Evolutionary conservation across 2,888 invertebrate genomes (phyloP), one percentile per base, ranked within the genome.

Genomic region (Allolobophora icterica): DNA sequence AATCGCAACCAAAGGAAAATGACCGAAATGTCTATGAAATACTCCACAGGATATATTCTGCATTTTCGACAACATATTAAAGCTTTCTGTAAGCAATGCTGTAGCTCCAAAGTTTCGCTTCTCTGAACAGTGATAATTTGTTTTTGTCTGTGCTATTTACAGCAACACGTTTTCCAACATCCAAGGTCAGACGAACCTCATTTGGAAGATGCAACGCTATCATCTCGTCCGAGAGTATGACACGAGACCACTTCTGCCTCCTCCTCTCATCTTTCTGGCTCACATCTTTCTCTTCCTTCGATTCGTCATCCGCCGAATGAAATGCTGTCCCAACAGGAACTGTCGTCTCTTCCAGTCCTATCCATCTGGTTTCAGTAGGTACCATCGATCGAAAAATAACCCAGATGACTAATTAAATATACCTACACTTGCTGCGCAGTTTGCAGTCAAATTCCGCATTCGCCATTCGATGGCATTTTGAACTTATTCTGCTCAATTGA

Each of bases 121-220:
- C 40, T 40, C 40, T 45, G 45, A 17, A 45, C 45, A 24, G 58
- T 58, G 8, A 30, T 58, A 13, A 58, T 58, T 58, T 58, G 6
- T 30, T 3, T 4, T 33, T 33, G 21, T 84, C 24, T 84, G 84
- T n/a, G 15, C 24, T 21, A 33, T 34, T 92, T 93, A 91, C 93
- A 95, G 95, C 92, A 94, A 94, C 93, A 95, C 95, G 11, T 95
- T 95, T 92, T 93, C 94, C 90, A 93, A 92, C 45, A 93, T 95
- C 0, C 95, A 95, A 91, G 94, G 94, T 24, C 94, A 95, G 91
- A 94, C 95, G 15, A 94, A 95, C 92, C 92, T 93, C 91, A 94
- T 94, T 71, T 95, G 95, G 95, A 93, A 94, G 91, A 95, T 94
- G 93, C 95, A 95, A 93, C 94, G 95, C 13, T 95, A 95, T 93